Percentiles rank a stretch among this genome's conserved stretches.
phyloP scores from a whole-genome alignment of 2,888 invertebrate species.

The Periphyllus acericola region DNA sequence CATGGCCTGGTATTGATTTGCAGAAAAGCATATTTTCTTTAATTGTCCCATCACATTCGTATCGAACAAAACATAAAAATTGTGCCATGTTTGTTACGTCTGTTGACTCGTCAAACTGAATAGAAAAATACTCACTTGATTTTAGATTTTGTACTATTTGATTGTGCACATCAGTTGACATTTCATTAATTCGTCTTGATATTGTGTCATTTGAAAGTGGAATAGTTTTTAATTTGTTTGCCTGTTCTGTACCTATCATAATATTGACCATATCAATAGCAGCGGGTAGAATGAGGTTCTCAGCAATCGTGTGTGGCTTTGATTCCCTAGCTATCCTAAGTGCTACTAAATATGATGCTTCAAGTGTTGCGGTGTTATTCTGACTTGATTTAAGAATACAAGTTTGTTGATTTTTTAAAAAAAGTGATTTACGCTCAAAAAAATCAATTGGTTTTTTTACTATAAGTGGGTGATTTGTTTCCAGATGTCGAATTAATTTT shows the following conservation, averaged over 20 bases:
- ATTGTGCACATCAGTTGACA: no score
- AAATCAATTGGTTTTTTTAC: slow-evolving; percentile 13
- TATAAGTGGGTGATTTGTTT: slow-evolving; percentile 6
- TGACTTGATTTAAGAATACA: no score
- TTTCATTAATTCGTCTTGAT: no score
- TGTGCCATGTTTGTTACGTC: slow-evolving; percentile 15
- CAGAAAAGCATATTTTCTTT: no score
- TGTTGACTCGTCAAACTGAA: no score
- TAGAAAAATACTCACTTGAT: no score
- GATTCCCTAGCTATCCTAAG: slow-evolving; percentile 62
- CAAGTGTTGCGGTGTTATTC: slow-evolving; percentile 21
- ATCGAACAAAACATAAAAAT: slow-evolving; percentile 16
- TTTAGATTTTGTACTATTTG: no score
- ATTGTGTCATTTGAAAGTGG: no score
- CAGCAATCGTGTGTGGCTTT: slow-evolving; percentile 64
- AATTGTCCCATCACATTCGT: no score
- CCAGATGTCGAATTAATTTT: no score
- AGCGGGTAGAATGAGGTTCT: slow-evolving; percentile 64
- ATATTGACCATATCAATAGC: slow-evolving; percentile 64
- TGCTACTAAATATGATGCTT: slow-evolving; percentile 40
- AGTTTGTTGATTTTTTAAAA: slow-evolving; percentile 16
- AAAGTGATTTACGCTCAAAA: slow-evolving; percentile 5
- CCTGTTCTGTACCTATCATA: slow-evolving; percentile 64
- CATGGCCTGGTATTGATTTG: neutral
- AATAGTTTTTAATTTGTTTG: no score